Percentiles rank a stretch among this genome's conserved stretches.
Evolutionary conservation across 2,113 vertebrate species (phyloP).

Genomic region (Picathartes gymnocephalus): DNA sequence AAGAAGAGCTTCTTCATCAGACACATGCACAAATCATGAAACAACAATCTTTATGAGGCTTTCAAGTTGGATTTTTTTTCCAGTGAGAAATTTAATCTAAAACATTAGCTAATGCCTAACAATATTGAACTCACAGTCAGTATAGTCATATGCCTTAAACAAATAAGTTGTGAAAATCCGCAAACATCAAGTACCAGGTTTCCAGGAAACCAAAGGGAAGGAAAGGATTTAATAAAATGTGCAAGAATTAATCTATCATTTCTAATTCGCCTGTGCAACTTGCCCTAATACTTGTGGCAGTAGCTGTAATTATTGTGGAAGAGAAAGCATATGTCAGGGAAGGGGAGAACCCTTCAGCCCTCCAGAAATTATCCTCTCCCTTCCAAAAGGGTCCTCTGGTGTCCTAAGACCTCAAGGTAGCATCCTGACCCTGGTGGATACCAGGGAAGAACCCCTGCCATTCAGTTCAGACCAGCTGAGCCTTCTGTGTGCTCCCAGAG

Average conservation of each 20-base stretch:
- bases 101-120: not conserved
- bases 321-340: not conserved
- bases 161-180: not conserved
- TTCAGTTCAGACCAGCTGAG: not conserved
- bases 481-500: not conserved
- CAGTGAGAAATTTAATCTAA: not conserved
- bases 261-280: not conserved
- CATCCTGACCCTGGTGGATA: not conserved
- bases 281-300: not conserved
- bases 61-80: not conserved
- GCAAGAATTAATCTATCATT: not conserved
- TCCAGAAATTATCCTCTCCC: not conserved
- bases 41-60: not conserved
- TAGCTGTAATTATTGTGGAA: not conserved
- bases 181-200: not conserved
- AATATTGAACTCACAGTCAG: not conserved
- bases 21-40: not conserved
- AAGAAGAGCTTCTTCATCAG: not conserved
- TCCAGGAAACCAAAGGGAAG: not conserved
- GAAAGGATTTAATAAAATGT: not conserved
- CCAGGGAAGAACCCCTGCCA: not conserved
- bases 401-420: not conserved
- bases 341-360: not conserved
- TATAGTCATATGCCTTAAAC: not conserved
- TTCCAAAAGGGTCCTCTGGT: not conserved